These are phyloP conservation scores for Drosophila repletoides DNA, from an alignment of 1,140 invertebrate species.

Conservation along the genomic window DNA sequence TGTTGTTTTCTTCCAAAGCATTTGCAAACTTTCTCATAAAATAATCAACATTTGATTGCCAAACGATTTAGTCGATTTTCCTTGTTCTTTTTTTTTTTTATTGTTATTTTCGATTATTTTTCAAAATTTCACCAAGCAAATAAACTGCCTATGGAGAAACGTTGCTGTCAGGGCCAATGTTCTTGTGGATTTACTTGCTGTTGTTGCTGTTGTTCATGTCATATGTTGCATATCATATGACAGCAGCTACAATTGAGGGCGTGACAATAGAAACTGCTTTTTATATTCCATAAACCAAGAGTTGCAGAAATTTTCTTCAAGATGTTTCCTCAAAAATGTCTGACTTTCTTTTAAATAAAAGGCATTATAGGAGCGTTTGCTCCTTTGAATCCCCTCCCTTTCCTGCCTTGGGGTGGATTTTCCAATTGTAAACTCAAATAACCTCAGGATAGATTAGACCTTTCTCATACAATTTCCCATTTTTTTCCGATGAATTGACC, in stretches of 20 bases:
- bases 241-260: background rate
- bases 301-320: too few relatives aligned
- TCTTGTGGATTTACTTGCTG: background rate
- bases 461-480: too few relatives aligned
- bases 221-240: too few relatives aligned
- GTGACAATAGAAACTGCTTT: background rate
- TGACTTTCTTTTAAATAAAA: too few relatives aligned
- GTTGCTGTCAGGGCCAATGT: conserved; percentile 21
- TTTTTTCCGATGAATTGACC: conserved; percentile 13
- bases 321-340: too few relatives aligned
- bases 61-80: conserved; percentile 2
- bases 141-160: conserved; percentile 4
- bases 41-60: conserved; percentile 35
- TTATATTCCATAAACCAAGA: too few relatives aligned
- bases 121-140: background rate
- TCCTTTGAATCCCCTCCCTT: too few relatives aligned
- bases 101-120: background rate
- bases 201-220: too few relatives aligned
- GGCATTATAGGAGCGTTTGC: too few relatives aligned
- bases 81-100: background rate
- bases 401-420: too few relatives aligned
- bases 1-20: conserved; percentile 6
- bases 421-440: too few relatives aligned
- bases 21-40: conserved; percentile 24
- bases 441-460: too few relatives aligned